Percentiles rank a stretch among this genome's conserved stretches.
These are phyloP conservation scores for Didymodactylos carnosus DNA, from an alignment of 2,888 invertebrate genomes.

Conservation along the genomic window DNA sequence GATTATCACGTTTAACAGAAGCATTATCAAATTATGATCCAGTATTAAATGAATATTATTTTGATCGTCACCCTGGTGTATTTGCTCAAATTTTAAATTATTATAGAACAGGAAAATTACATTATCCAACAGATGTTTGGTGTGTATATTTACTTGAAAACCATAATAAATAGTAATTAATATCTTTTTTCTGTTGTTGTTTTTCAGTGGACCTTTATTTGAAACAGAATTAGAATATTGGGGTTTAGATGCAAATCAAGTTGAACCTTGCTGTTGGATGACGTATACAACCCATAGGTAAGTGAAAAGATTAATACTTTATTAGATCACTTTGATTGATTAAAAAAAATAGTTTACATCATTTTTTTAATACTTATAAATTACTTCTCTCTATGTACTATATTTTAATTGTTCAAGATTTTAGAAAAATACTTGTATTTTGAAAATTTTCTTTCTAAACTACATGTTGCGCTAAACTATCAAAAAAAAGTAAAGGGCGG, in stretches of 20 bases:
- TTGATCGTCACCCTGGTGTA: slow-evolving; percentile 77
- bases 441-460: neutral
- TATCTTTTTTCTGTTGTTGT: no score
- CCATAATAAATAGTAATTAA: no score
- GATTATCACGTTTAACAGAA: slow-evolving; percentile 76
- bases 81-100: slow-evolving; percentile 86
- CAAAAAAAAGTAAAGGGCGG: no score
- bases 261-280: slow-evolving; percentile 99
- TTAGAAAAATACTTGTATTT: no score
- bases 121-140: slow-evolving; percentile 92
- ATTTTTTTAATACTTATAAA: no score
- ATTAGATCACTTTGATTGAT: no score
- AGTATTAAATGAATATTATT: slow-evolving; percentile 96
- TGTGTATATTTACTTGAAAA: no score
- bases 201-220: slow-evolving; percentile 90
- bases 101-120: slow-evolving; percentile 90
- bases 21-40: slow-evolving; percentile 97
- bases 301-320: no score
- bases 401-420: no score
- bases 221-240: slow-evolving; percentile 98
- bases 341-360: no score
- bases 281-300: slow-evolving; percentile 54
- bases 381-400: no score
- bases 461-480: no score
- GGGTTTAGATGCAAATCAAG: slow-evolving; percentile 96